Evolutionary conservation across 2,797 vertebrate genomes (phyloP), one percentile per base, ranked within the genome.

Genomic region (Labroides dimidiatus): DNA sequence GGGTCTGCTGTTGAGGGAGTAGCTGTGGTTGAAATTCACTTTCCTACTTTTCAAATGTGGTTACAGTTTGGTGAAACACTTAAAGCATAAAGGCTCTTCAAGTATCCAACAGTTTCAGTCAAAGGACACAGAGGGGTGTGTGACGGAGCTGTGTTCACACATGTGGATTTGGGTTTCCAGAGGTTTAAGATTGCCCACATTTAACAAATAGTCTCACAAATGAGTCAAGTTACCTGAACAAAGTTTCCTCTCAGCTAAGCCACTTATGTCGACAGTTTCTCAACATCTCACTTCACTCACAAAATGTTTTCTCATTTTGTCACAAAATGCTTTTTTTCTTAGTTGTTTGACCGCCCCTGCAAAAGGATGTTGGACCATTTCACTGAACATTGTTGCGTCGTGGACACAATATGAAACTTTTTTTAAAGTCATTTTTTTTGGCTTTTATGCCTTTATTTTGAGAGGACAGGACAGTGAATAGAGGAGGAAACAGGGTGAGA

Each of bases 1-100:
- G 27, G 67, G 52, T 39, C 20, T 14, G 36, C 30, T 59, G 0
- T 53, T 71, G 19, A 66, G n/a, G 49, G 42, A 72, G 21, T 23
- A 1, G 14, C 30, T 64, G 33, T 10, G n/a, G 45, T 45, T 48
- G 16, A 75, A 59, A 53, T 17, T 56, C 13, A 47, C 19, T 54
- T 21, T 37, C 19, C 20, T 49, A 20, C 45, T 67, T 67, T 10
- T 69, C 15, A 12, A 30, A n/a, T 21, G 20, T 11, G 51, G 20
- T n/a, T 11, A 66, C 50, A 33, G 16, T 17, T 36, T 19, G 0
- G 13, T 17, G 13, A 60, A 78, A 62, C 36, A 63, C 36, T 45
- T 71, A 4, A 45, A 41, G 10, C 44, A 44, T 4, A 21, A 21
- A 57, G 48, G 24, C n/a, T 43, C n/a, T 6, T 10, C 16, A 44